Evolutionary conservation across 2,113 vertebrate species (phyloP), one percentile per base, ranked within the genome.

Genomic region (Notothenia coriiceps): DNA sequence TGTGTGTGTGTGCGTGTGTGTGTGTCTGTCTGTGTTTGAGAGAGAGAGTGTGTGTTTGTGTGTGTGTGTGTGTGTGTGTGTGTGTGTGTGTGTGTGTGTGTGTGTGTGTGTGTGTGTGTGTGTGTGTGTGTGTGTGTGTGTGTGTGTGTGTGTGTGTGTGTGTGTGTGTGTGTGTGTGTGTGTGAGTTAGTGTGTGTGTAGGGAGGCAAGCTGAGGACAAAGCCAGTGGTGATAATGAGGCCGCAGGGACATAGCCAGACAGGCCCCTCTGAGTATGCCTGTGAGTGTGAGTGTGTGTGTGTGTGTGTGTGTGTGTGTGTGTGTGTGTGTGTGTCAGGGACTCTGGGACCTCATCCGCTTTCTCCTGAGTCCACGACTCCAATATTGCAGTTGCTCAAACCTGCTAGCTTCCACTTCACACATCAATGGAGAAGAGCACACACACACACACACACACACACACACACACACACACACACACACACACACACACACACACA

Each of bases 181-280:
- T 71, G 78, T 62, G 87, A 55, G 65, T 50, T 67, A 44, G 74
- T 73, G 65, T 89, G 82, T 80, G 83, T 92, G 83, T 86, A 79
- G 77, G 79, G 75, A 91, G 90, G 92, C 81, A 84, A 90, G 83
- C 86, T 90, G 85, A 94, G 93, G 93, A 94, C 91, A 94, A 94
- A 93, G 93, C 93, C 91, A 94, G 89, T 82, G 86, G 91, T 94
- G 91, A 93, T 94, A 94, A 94, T 94, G 91, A 94, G 93, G 93
- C 93, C 93, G 85, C 93, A 94, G 93, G 93, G 93, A 94, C 91
- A 90, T 80, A 84, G 84, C 87, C 93, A 94, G 91, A 93, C 93
- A 92, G 92, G 90, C 77, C 89, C 87, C 91, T 88, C 72, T 75
- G 86, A 84, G 86, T 80, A 73, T 69, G 86, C 55, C 57, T 78